Evolutionary conservation across 2,888 invertebrate genomes (phyloP).

Genomic region (Andrena dorsata): DNA sequence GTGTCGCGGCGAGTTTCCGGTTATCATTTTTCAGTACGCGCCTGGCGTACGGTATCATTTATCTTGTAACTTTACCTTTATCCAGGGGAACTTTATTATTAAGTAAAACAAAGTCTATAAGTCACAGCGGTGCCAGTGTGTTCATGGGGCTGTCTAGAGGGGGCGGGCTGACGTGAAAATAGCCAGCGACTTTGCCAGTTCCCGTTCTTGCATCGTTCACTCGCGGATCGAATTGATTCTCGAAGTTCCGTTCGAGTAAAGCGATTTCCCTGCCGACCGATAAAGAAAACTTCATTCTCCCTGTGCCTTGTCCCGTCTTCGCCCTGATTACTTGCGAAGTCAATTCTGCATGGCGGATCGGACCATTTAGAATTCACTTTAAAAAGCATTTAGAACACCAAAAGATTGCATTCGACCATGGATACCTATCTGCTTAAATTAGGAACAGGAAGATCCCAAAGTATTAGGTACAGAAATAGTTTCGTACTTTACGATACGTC

Average conservation of each 20-base stretch:
- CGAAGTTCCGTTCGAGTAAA: conserved; percentile 61
- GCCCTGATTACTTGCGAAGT: not conserved
- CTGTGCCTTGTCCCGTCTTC: not conserved
- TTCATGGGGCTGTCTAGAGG: conserved; percentile 19
- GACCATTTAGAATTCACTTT: conserved; percentile 1
- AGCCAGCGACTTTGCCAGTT: conserved; percentile 46
- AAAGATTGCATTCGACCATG: not conserved
- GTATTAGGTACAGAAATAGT: not conserved
- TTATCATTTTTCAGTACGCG: conserved; percentile 58
- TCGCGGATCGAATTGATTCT: conserved; percentile 71
- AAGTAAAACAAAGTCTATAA: conserved; percentile 72
- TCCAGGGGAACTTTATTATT: conserved; percentile 73
- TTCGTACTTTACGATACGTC: not conserved
- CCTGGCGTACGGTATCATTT: conserved; percentile 49
- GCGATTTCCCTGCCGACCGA: conserved; percentile 56
- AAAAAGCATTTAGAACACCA: not conserved
- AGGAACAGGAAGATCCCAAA: too few relatives aligned
- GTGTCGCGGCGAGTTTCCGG: conserved; percentile 52
- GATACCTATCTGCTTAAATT: not conserved
- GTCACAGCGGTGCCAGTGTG: conserved; percentile 53
- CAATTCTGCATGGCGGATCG: not conserved
- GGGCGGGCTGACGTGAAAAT: conserved; percentile 41
- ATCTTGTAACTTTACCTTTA: conserved; percentile 58
- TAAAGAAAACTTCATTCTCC: conserved; percentile 30
- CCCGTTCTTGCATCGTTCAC: conserved; percentile 46